A percentile compares a stretch with the other conserved stretches of the same genome.
Conservation (phyloP, 2,888 invertebrate genomes). For the Synanthedon myopaeformis region DNA sequence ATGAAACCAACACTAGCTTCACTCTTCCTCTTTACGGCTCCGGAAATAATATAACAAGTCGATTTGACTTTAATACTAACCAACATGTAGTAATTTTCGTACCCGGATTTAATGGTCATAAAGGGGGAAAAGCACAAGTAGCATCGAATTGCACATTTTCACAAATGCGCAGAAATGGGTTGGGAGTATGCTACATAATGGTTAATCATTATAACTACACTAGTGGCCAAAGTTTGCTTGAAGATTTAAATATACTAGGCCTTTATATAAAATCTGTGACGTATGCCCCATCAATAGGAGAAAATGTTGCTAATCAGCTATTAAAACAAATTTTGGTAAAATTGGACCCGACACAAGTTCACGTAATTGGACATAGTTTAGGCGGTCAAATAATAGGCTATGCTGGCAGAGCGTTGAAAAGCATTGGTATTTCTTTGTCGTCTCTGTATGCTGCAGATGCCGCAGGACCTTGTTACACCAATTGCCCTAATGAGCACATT, state of each 20-base stretch:
- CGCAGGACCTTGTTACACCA: background rate
- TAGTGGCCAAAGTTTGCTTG: background rate
- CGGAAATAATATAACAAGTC: background rate
- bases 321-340: background rate
- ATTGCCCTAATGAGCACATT: background rate
- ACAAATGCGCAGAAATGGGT: background rate
- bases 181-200: background rate
- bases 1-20: background rate
- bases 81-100: background rate
- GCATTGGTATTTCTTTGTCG: background rate
- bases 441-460: background rate
- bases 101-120: background rate
- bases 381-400: background rate
- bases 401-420: background rate
- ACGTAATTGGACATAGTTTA: background rate
- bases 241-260: background rate
- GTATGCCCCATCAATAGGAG: background rate
- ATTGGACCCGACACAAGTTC: background rate
- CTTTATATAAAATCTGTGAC: background rate
- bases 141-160: background rate
- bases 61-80: background rate
- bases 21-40: background rate
- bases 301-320: background rate
- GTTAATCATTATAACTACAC: background rate
- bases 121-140: background rate